Conservation (phyloP, 2,888 invertebrate genomes). For the Cephalotes varians region DNA sequence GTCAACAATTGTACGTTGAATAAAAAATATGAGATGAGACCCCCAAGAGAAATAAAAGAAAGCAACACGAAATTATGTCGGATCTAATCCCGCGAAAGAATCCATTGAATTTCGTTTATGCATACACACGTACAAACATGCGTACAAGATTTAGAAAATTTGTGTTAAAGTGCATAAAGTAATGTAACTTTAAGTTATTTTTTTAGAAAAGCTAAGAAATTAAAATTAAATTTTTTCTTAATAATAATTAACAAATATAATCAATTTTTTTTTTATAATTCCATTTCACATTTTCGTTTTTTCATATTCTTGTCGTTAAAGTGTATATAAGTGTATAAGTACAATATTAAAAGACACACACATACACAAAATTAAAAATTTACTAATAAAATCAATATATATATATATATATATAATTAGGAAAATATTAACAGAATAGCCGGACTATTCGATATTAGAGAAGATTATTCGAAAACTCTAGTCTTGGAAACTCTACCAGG, state of each 20-base stretch:
- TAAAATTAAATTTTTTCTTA: neutral
- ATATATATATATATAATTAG: conserved; percentile 9
- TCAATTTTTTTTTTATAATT: neutral
- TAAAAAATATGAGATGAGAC: conserved; percentile 4
- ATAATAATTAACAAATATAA: neutral
- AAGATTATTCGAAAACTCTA: neutral
- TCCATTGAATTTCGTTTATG: conserved; percentile 1
- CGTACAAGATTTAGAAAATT: neutral
- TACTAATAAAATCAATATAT: neutral
- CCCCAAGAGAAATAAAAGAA: conserved; percentile 67
- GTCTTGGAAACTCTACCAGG: neutral
- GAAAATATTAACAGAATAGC: neutral
- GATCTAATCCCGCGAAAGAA: conserved; percentile 54
- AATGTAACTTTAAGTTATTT: neutral
- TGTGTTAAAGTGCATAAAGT: neutral
- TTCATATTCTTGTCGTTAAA: neutral
- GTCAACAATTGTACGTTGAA: neutral
- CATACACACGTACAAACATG: neutral
- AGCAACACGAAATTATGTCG: conserved; percentile 50
- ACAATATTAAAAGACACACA: neutral
- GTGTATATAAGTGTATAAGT: neutral
- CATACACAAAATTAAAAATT: neutral
- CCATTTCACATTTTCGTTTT: neutral
- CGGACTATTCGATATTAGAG: neutral
- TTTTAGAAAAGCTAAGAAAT: neutral